Base-by-base conservation (phyloP, 2,888 invertebrate genomes). In the Phyllotreta striolata region DNA sequence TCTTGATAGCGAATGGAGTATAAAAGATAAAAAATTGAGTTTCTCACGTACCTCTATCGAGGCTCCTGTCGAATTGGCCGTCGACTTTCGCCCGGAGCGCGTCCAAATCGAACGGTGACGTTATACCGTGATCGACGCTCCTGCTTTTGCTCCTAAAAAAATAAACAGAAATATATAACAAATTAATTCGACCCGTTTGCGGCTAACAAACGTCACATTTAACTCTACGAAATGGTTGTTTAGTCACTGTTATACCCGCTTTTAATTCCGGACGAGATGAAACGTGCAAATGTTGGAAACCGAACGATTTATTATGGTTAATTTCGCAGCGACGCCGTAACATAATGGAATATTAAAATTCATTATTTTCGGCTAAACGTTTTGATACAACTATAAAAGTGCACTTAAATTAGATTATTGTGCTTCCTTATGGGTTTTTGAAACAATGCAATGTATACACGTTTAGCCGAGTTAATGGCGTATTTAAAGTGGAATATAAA, bases 111-210 rank as follows among this genome's bases (percentile, higher is more conserved):
- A 92, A 93, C 68, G 93, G 92, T 72, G 92, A 87, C 69, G 91
- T 87, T 79, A 93, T 90, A 77, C 94, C 93, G 86, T 94, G 93
- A 84, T 94, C 94, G 77, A 94, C 93, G 76, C 93, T 94, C 76
- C 92, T 89, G 82, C 93, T 93, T 84, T 94, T 94, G 82, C 92
- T 93, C 92, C 94, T 94, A 63, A 52, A 71, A 66, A 24, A 24
- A 4, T 3, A 39, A 8, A 4, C 1, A 4, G 4, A 24, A 24
- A 24, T 24, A 9, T n/a, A n/a, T n/a, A 39, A 56, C 43, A 7
- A 55, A 14, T 3, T n/a, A 55, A 34, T 24, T 55, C 10, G 3
- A 14, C n/a, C 7, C 12, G 5, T 13, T 14, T 14, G 14, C 13
- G 5, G 47, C 14, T 24, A 24, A 24, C 24, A 24, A 24, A 24